Evolutionary conservation across 2,113 vertebrate genomes (phyloP), one percentile per base, ranked within the genome.

Genomic region (Elephantulus edwardii): DNA sequence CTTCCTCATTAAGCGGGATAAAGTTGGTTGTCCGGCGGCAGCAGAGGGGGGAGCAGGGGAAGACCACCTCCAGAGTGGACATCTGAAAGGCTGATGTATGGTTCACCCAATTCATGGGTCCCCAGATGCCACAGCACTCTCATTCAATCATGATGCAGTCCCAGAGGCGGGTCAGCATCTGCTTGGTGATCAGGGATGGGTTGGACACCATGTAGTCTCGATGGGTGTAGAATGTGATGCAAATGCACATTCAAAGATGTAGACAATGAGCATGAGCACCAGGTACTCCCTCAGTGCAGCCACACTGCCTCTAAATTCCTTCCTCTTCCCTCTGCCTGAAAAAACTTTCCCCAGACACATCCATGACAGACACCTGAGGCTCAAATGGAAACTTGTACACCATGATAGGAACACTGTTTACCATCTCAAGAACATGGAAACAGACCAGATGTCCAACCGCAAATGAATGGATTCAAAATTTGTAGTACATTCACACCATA

Each of bases 141-240:
- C n/a, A n/a, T n/a, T 98, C 97, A 8, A 93, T 93, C 98, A 98
- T 98, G 82, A 98, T 71, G 24, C 94, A 95, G 91, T 98, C 97
- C 98, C 98, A 98, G 68, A 97, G 96, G 35, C 52, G 72, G 5
- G 98, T 98, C 88, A 98, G 68, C 98, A 98, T 98, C 92, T 98
- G 98, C 80, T 96, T 97, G 94, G 97, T 98, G 64, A 98, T 93
- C 40, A 98, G 93, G 46, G 96, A 97, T 16, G 97, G 97, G 93
- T 96, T 98, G 42, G 97, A 97, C 70, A 98, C 95, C 95, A 98
- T 96, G 0, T 97, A 98, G 95, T 98, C 98, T 2, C 98, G 96
- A 88, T 98, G 97, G 76, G 98, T 98, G 83, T 96, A 98, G 77
- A 98, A 96, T 0, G 97, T 98, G 94, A 98, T 98, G 80, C 97